Base-by-base conservation (phyloP, 92 coral and sea anemone genomes). In the Epizoanthus fatuus region DNA sequence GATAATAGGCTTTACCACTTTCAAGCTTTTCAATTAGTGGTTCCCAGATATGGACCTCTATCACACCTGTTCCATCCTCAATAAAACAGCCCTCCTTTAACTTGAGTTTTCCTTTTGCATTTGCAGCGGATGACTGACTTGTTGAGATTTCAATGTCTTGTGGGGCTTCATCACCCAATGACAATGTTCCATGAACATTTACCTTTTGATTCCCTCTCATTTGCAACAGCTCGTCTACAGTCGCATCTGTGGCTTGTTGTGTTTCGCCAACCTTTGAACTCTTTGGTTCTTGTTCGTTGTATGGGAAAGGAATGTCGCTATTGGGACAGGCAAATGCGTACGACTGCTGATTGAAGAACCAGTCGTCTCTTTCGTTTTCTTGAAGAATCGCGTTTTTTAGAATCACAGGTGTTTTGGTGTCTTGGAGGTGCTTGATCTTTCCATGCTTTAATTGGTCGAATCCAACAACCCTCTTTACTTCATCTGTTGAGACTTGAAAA, bases 331-430 rank as follows among this genome's bases (percentile, higher is more conserved):
- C 60, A 22, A 77, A 83, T 9, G 44, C 71, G 60, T 83, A 69
- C 29, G 80, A 83, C 71, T 70, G 87, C 62, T 83, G 72, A 71
- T 83, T 70, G 80, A 71, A 83, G 40, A 83, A 40, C 87, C 87
- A 70, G 60, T 83, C 80, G 47, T 20, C 62, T 12, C n/a, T 58
- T 39, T 58, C 68, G 16, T 58, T 52, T 5, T 71, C 69, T 35
- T 55, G 39, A 17, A 49, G 38, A 45, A 71, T 70, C 15, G 53
- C 29, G 75, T 66, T 52, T 45, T 81, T 66, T 16, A 66, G 86
- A 45, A 81, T 44, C 22, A 52, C 86, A 19, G 86, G 86, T n/a
- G 77, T 67, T 59, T 79, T 79, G 3, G 73, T 62, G 32, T 63
- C 53, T 80, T 38, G 73, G 15, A 60, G 63, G 38, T 80, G 86